A percentile compares a stretch with the other conserved stretches of the same genome.
These are phyloP conservation scores for Pristionchus arcanus DNA, from an alignment of 2,888 invertebrate genomes.

Conservation along the genomic window DNA sequence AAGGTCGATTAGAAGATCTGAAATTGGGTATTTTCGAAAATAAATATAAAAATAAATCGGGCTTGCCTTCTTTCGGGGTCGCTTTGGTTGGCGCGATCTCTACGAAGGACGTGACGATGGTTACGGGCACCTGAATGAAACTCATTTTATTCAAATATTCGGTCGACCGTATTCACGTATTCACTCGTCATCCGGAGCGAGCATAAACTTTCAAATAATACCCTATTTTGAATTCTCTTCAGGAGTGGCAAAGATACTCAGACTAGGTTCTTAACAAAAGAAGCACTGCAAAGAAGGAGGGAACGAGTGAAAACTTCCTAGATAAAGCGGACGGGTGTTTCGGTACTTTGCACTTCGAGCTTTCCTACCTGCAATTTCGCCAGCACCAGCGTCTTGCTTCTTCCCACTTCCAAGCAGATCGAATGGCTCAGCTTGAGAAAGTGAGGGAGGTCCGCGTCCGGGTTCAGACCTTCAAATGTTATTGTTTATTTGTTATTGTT, in stretches of 20 bases:
- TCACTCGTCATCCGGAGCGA: no score
- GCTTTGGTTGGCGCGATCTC: constrained; percentile 27
- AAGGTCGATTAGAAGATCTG: constrained; percentile 20
- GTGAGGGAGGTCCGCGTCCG: constrained; percentile 31
- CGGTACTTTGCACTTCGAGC: no score
- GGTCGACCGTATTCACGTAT: no score
- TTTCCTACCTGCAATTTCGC: not conserved
- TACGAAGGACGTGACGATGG: constrained; percentile 41
- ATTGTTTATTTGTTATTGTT: not conserved
- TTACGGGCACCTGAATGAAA: not conserved
- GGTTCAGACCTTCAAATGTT: constrained; percentile 15
- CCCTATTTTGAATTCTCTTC: no score
- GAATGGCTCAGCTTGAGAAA: constrained; percentile 38
- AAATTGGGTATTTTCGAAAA: not conserved
- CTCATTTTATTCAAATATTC: no score
- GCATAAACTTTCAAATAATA: no score
- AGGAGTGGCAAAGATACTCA: no score
- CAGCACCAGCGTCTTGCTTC: constrained; percentile 27
- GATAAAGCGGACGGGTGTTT: no score
- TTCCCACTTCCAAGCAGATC: constrained; percentile 27
- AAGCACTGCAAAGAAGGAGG: no score
- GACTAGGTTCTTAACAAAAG: no score
- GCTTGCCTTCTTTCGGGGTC: not conserved
- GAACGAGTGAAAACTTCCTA: no score
- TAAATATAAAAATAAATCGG: not conserved